Base-by-base conservation (phyloP, 1,140 invertebrate genomes). In the Babylonia areolata region DNA sequence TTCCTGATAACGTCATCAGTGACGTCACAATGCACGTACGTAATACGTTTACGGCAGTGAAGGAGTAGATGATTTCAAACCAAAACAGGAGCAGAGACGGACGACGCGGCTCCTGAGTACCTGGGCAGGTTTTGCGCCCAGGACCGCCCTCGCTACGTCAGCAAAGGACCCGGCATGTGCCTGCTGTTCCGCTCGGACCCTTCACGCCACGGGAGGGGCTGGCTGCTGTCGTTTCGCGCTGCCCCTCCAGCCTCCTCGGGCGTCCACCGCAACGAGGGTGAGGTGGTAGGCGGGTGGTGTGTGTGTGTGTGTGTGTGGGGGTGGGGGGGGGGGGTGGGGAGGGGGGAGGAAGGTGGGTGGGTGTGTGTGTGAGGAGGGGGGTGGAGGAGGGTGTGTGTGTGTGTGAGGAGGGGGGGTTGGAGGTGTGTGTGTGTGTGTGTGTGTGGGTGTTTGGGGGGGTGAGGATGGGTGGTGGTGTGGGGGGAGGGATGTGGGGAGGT, bases 161-260 rank as follows among this genome's bases (percentile, higher is more conserved):
- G 81, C 64, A 69, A 58, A 6, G 31, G 28, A 15, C 54, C 54
- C 58, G 64, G 81, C 9, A 20, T 82, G 54, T 82, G 81, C n/a
- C 58, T 82, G 11, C 81, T 82, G 31, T 82, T 82, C 81, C 81
- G 81, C 33, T 82, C 81, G n/a, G 81, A 82, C 81, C 37, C 81
- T 35, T 23, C 54, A 11, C n/a, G 64, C 31, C 81, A 82, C 58
- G 81, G 81, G 20, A 69, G 23, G 23, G 81, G 81, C 81, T 82
- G 81, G 81, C 81, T 82, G 12, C 54, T 82, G 2, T 82, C 81
- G 2, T 82, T 69, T 58, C 37, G 35, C 46, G 51, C 81, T 3
- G 81, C 54, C 5, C 81, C 81, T 15, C 81, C 81, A 3, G 11
- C 77, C 42, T 46, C 77, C 20, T 40, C 39, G 9, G 46, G 9